These are phyloP conservation scores for Lepus europaeus DNA, from an alignment of 2,113 vertebrate species.

Conservation along the genomic window DNA sequence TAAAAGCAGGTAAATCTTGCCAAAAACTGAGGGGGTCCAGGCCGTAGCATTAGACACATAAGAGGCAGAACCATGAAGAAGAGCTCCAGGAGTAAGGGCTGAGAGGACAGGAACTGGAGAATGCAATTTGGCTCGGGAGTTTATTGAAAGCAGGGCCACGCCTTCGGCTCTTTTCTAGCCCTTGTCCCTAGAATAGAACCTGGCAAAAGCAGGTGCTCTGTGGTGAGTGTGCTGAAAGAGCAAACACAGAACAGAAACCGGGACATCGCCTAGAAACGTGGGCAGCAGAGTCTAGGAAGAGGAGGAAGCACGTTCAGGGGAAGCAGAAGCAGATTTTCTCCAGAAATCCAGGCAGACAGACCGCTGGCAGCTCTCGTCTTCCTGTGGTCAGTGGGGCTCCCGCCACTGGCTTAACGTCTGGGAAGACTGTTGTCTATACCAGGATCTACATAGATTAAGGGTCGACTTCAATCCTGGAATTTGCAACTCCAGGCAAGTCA, in stretches of 20 bases:
- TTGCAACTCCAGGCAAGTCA: not conserved
- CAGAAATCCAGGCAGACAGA: slow-evolving; percentile 49
- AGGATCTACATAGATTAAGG: not conserved
- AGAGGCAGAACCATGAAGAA: not conserved
- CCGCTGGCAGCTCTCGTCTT: not conserved
- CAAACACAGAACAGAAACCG: not conserved
- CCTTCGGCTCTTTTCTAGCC: not conserved
- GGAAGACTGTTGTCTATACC: not conserved
- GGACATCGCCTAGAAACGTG: not conserved
- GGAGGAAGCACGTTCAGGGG: not conserved
- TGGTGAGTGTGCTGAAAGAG: not conserved
- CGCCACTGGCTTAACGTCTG: not conserved
- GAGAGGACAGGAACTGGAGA: not conserved
- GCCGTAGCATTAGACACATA: not conserved
- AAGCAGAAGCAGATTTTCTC: slow-evolving; percentile 69
- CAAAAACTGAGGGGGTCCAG: not conserved
- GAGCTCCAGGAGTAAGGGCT: not conserved
- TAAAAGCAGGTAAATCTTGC: slow-evolving; percentile 28
- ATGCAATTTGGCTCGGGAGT: not conserved
- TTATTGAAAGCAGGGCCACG: not conserved
- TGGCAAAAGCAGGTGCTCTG: not conserved
- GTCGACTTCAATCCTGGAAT: not conserved
- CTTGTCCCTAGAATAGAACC: not conserved
- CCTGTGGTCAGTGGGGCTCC: not conserved
- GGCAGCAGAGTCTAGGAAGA: not conserved